A percentile compares a stretch with the other conserved stretches of the same genome.
Conservation (phyloP, 35 echinoderm and acorn worm species). For the Acanthaster planci region DNA sequence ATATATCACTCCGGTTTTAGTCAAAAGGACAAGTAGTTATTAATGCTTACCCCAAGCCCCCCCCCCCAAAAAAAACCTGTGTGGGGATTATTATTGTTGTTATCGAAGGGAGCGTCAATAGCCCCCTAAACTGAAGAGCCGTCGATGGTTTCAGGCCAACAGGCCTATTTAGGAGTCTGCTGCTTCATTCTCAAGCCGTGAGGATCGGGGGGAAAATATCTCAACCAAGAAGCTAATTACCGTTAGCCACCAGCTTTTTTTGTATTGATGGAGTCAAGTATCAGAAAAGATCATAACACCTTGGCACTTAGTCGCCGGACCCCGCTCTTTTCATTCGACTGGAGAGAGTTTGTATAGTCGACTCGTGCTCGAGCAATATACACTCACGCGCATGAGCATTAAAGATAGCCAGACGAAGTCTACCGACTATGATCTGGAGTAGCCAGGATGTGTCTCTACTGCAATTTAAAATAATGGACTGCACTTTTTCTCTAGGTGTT, state of each 20-base stretch:
- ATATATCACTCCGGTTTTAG: conserved; percentile 29
- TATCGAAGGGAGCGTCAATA: not conserved
- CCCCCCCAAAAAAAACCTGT: too few species aligned
- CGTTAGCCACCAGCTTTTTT: not conserved
- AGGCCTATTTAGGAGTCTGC: too few species aligned
- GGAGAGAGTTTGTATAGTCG: too few species aligned
- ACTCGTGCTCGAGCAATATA: too few species aligned
- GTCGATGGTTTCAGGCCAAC: not conserved
- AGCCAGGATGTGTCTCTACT: too few species aligned
- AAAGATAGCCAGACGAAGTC: too few species aligned
- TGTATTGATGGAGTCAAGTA: not conserved
- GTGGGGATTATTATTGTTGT: not conserved
- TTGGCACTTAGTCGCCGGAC: not conserved
- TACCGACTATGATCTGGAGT: too few species aligned
- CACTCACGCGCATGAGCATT: too few species aligned
- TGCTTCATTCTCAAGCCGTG: not conserved
- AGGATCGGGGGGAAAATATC: not conserved
- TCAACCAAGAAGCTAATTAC: conserved; percentile 16
- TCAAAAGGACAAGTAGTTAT: conserved; percentile 31
- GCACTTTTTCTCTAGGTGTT: too few species aligned
- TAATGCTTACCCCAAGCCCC: not conserved
- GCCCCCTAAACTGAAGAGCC: not conserved
- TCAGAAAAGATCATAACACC: conserved; percentile 11
- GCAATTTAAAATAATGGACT: too few species aligned
- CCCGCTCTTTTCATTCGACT: not conserved